These are phyloP conservation scores for Tenodera sinensis DNA, from an alignment of 2,888 invertebrate species.

Conservation along the genomic window DNA sequence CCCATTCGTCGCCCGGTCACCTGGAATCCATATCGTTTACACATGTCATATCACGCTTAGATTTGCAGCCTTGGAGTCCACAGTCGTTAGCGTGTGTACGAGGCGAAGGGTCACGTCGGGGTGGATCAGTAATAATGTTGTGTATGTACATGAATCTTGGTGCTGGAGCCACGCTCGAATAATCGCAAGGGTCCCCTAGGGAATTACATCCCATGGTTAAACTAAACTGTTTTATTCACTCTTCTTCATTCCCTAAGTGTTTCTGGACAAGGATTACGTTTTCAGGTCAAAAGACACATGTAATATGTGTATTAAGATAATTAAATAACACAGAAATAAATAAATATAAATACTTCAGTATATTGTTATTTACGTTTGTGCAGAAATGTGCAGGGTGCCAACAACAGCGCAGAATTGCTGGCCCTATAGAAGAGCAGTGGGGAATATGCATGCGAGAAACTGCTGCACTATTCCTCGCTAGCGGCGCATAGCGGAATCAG, in stretches of 20 bases:
- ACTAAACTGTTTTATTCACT: background rate
- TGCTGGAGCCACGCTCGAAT: background rate
- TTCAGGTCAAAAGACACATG: too few species aligned
- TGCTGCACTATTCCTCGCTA: too few species aligned
- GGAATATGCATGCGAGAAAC: too few species aligned
- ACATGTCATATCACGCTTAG: conserved; percentile 1
- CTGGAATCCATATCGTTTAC: conserved; percentile 7
- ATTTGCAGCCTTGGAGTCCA: background rate
- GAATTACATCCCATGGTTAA: background rate
- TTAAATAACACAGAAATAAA: too few species aligned
- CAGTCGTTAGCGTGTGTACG: background rate
- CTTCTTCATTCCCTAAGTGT: background rate
- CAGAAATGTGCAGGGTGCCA: too few species aligned
- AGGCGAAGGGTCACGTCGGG: background rate
- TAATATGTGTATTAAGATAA: too few species aligned
- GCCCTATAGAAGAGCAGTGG: too few species aligned
- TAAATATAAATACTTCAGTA: too few species aligned
- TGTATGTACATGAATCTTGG: background rate
- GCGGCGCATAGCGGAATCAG: too few species aligned
- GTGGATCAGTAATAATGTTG: background rate
- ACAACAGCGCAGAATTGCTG: too few species aligned
- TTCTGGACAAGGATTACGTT: background rate
- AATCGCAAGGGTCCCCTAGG: background rate
- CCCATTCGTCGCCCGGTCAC: conserved; percentile 2
- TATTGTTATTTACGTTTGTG: too few species aligned